Conservation (phyloP, 2,113 vertebrate species). For the Rutilus rutilus region DNA sequence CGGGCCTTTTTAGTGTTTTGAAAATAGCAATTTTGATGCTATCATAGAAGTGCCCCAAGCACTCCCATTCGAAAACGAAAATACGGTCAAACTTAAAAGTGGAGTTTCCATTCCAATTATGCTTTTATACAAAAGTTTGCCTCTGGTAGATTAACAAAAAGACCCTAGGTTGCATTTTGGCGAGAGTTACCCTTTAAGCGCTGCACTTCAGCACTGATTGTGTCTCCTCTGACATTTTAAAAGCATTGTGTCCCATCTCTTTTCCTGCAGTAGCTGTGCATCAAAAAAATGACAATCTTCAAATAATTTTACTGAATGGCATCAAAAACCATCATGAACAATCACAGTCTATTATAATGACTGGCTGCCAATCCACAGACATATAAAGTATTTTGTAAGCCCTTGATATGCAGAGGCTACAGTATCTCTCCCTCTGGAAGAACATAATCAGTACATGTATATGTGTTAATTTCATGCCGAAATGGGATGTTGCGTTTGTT, state of each 20-base stretch:
- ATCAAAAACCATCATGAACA: constrained; percentile 14
- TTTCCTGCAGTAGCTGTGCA: neutral
- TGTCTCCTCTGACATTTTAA: neutral
- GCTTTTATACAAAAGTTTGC: too few species aligned
- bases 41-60: too few species aligned
- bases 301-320: neutral
- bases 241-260: neutral
- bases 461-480: constrained; percentile 14
- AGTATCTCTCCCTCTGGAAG: neutral
- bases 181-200: too few species aligned
- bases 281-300: neutral
- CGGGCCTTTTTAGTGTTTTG: too few species aligned
- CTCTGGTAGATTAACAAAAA: too few species aligned
- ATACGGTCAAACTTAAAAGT: too few species aligned
- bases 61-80: too few species aligned
- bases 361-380: neutral
- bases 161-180: too few species aligned
- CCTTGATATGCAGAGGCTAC: neutral
- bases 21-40: too few species aligned
- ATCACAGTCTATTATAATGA: constrained; percentile 16
- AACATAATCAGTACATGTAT: neutral
- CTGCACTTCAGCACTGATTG: neutral
- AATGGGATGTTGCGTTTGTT: neutral
- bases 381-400: neutral
- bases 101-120: too few species aligned